A percentile compares a stretch with the other conserved stretches of the same genome.
phyloP scores from a whole-genome alignment of 2,797 vertebrate species.

The Tenualosa ilisha region DNA sequence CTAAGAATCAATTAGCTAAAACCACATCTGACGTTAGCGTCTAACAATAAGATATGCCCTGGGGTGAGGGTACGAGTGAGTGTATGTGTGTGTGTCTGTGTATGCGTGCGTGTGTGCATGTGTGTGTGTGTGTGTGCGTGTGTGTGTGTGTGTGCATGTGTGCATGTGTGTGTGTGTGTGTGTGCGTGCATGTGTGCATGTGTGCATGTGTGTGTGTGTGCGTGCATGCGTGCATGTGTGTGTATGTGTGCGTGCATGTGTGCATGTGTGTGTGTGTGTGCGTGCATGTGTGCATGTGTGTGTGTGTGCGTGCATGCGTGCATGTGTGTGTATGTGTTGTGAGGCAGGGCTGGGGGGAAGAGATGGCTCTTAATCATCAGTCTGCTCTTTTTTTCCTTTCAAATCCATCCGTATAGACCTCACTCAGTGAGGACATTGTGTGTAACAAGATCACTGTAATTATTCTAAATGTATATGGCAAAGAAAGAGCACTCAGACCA shows the following conservation, averaged over 20 bases:
- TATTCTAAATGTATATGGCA: neutral
- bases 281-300: neutral
- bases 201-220: neutral
- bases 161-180: neutral
- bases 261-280: neutral
- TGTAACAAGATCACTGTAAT: neutral
- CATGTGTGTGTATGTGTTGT: neutral
- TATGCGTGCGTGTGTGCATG: neutral
- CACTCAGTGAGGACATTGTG: neutral
- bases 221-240: too few species aligned
- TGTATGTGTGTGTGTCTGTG: neutral
- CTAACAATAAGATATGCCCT: neutral
- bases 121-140: neutral
- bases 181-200: neutral
- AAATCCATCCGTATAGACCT: neutral
- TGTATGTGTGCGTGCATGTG: too few species aligned
- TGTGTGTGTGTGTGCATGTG: neutral
- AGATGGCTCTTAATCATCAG: neutral
- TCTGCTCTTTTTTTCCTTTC: neutral
- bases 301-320: neutral
- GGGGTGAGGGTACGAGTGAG: neutral
- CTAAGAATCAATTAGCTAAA: conserved; percentile 25
- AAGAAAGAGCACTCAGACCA: too few species aligned
- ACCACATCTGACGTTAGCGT: conserved; percentile 18
- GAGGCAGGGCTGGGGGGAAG: too few species aligned